Base-by-base conservation (phyloP, 2,797 vertebrate genomes). In the Esox lucius region DNA sequence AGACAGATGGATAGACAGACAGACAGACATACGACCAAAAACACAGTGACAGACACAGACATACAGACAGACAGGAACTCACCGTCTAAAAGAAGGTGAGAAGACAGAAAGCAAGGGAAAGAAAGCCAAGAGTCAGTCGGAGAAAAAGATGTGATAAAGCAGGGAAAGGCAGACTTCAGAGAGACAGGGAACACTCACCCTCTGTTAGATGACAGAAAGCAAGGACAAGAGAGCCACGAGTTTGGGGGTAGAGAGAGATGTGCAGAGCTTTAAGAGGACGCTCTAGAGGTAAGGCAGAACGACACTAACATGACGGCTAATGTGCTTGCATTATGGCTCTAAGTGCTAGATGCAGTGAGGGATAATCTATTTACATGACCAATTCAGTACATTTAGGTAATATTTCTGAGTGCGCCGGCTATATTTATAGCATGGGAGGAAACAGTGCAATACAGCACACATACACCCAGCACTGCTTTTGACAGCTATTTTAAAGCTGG, bases 211-310 rank as follows among this genome's bases (percentile, higher is more conserved):
- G 48, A 70, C 5, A 76, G 59, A 49, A 42, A 65, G 42, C 61
- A 7, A 49, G 66, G 72, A 13, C 49, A 12, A 71, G 26, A 17
- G 67, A n/a, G 22, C 15, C 48, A 11, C 69, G 66, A 69, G 39
- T 51, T 24, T 64, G 7, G 70, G 31, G 26, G 35, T 6, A 46
- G 56, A 51, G 42, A 73, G 42, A 65, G 46, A 51, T 31, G 19
- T 12, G 61, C 12, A 56, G 12, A 26, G 48, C 24, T 49, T 83
- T 77, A 83, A 81, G 82, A 78, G 91, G 87, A 87, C 89, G 92
- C 92, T 93, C 92, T 91, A 91, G 84, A 87, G 82, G 90, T 92
- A 88, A 24, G 2, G 87, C 90, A 86, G 93, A 89, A 84, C 72
- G 82, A 83, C 76, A 65, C 75, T 75, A 89, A 94, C 91, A 93